Conservation (phyloP, 2,113 vertebrate species). For the Corapipo altera region DNA sequence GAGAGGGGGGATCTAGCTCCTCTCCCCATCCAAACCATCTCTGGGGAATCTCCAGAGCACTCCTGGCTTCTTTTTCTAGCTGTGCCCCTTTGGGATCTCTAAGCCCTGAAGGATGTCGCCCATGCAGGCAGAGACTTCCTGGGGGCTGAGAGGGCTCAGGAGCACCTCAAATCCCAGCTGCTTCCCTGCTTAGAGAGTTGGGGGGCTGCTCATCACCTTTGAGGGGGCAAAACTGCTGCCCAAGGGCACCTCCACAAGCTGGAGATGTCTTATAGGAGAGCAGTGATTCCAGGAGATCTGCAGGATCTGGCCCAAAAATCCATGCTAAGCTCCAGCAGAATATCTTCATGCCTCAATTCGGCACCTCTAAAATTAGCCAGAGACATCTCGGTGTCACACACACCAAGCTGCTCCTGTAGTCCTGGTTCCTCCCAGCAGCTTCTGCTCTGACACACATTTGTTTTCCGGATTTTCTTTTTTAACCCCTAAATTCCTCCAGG, state of each 20-base stretch:
- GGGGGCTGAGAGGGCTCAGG: neutral
- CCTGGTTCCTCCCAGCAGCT: slow-evolving; percentile 25
- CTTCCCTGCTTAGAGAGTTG: too few relatives aligned
- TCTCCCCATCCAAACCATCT: neutral
- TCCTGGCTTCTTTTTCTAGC: neutral
- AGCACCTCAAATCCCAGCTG: neutral
- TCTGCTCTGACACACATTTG: slow-evolving; percentile 43
- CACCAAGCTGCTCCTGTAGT: slow-evolving; percentile 46
- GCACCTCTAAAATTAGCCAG: slow-evolving; percentile 24
- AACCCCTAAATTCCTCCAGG: slow-evolving; percentile 5
- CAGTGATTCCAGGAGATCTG: neutral
- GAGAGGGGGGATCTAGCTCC: neutral
- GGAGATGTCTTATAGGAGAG: neutral
- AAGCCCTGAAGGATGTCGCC: neutral
- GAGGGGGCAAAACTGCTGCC: neutral
- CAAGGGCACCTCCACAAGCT: neutral
- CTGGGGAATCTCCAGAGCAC: neutral
- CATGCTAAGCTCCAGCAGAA: neutral
- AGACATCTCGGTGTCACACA: slow-evolving; percentile 27
- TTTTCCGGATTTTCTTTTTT: neutral
- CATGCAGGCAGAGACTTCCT: neutral
- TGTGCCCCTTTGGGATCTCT: neutral
- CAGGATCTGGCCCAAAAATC: slow-evolving; percentile 4
- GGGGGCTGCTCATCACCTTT: neutral
- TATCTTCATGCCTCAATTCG: slow-evolving; percentile 1